Base-by-base conservation (phyloP, 2,113 vertebrate genomes). In the Tachuris rubrigastra region DNA sequence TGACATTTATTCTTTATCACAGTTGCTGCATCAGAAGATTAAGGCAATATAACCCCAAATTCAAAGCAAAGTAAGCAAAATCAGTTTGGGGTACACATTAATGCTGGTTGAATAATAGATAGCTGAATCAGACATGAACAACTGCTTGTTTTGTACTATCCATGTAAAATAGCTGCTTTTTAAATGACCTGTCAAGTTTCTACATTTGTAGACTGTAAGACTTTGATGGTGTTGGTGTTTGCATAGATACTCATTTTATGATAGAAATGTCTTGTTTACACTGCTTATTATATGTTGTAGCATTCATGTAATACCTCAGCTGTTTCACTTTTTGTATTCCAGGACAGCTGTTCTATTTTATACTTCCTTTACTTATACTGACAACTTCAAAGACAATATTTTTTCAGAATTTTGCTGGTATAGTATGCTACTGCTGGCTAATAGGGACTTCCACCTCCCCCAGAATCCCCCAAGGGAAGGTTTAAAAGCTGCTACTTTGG, bases 51-150 rank as follows among this genome's bases (percentile, higher is more conserved):
- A 88, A 35, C 82, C 62, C 86, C 91, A 93, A 74, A 92, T 81
- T 59, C 59, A 91, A 95, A 95, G 77, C 81, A 69, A 71, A 92
- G 49, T 87, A 92, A 97, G 79, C 77, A 71, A 93, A 94, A 89
- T 44, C 39, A 79, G 23, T 52, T 79, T 86, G 53, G 80, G 52
- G 89, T 50, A 25, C 80, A 96, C 42, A 47, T n/a, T 83, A 80
- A 33, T 47, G 23, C 56, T 87, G 46, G 33, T 74, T 94, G 80
- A 96, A 93, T 74, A 79, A 47, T 25, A 72, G 52, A 42, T 55
- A 74, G 39, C 73, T 71, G 65, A 66, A 69, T 53, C 46, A 93
- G 85, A 63, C 31, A 63, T 25, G 68, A 92, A 91, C 68, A 72
- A 58, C 41, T 77, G 44, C 49, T 46, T 62, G 39, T 39, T 85